phyloP scores from a whole-genome alignment of 2,797 vertebrate species.

The Morelia viridis region DNA sequence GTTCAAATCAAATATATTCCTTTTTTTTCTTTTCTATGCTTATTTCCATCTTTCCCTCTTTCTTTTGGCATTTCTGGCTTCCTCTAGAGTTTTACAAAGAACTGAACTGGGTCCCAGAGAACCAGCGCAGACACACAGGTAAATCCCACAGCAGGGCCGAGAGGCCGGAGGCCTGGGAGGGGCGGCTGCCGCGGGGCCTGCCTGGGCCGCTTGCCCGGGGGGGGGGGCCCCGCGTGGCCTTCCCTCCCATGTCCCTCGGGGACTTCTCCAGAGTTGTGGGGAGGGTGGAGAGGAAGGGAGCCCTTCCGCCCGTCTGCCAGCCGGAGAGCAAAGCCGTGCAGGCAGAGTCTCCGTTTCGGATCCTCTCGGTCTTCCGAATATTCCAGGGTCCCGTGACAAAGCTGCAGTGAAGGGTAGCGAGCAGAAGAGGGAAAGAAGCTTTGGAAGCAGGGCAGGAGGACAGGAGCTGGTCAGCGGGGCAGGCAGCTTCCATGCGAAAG shows the following conservation, averaged over 20 bases:
- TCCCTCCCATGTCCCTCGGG: not conserved
- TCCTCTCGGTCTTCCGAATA: not conserved
- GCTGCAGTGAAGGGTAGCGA: too few relatives aligned
- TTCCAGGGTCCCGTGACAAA: not conserved
- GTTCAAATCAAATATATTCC: not conserved
- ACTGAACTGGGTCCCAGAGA: constrained; percentile 74
- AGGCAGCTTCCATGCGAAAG: not conserved
- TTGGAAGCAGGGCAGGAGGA: too few relatives aligned
- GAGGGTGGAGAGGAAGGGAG: not conserved
- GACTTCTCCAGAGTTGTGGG: not conserved
- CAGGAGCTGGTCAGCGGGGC: not conserved
- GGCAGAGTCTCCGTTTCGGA: not conserved
- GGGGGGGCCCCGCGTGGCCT: not conserved
- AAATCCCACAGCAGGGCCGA: not conserved
- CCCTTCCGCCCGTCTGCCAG: not conserved
- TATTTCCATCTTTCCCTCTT: not conserved
- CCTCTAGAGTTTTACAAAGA: constrained; percentile 75
- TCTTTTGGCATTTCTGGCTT: constrained; percentile 32
- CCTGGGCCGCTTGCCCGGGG: not conserved
- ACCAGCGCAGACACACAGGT: constrained; percentile 75
- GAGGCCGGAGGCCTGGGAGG: not conserved
- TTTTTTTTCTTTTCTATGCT: not conserved
- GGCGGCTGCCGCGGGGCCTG: not conserved
- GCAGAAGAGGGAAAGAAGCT: too few relatives aligned
- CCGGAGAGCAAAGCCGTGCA: not conserved